Percentiles rank a stretch among this genome's conserved stretches.
Conservation (phyloP, 2,797 vertebrate genomes). For the Scolopax rusticola region DNA sequence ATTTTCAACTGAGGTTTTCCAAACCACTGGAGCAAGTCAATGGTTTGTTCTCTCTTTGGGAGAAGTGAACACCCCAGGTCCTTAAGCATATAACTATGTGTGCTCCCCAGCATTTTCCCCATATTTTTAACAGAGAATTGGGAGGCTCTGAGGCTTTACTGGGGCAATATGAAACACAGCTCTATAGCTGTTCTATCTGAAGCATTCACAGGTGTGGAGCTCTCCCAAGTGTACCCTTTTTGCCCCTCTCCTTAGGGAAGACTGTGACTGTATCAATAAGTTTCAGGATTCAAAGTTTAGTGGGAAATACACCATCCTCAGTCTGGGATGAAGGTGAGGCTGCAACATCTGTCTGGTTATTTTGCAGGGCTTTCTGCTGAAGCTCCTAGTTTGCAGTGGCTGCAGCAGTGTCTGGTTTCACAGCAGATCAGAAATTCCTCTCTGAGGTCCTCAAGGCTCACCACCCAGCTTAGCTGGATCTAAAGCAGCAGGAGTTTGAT, state of each 20-base stretch:
- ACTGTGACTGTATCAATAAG: not conserved
- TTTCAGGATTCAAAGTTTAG: not conserved
- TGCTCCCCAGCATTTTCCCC: not conserved
- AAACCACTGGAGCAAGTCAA: not conserved
- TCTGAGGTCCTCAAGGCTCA: not conserved
- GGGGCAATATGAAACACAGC: not conserved
- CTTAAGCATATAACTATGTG: not conserved
- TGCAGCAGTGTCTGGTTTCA: conserved; percentile 26
- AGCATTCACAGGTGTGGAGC: not conserved
- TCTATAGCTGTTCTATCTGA: not conserved
- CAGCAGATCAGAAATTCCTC: conserved; percentile 1
- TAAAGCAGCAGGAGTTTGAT: conserved; percentile 14
- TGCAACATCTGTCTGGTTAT: not conserved
- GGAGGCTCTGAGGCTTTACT: not conserved
- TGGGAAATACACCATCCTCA: not conserved
- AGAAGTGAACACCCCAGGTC: not conserved
- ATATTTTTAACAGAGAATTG: not conserved
- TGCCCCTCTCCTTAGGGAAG: not conserved
- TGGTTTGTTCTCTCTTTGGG: not conserved
- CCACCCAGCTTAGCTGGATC: not conserved
- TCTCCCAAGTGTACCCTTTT: not conserved
- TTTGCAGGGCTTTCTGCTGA: not conserved
- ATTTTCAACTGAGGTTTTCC: not conserved
- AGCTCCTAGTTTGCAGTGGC: not conserved
- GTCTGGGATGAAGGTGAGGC: not conserved